Evolutionary conservation across 2,113 vertebrate species (phyloP).

Genomic region (Glaucidium brasilianum): DNA sequence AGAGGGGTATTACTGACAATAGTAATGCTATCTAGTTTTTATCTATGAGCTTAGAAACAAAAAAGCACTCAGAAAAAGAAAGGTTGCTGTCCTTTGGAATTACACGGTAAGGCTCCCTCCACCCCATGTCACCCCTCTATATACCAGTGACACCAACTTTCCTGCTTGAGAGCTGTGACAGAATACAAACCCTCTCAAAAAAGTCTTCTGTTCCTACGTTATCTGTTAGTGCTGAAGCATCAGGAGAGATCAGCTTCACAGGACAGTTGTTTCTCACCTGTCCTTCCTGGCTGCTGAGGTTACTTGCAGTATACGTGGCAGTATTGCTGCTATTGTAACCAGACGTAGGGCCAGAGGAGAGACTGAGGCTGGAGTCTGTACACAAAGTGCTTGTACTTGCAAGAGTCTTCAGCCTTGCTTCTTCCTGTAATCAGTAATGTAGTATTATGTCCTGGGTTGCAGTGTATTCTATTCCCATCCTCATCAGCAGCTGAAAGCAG

Average conservation of each 20-base stretch:
- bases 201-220: not conserved
- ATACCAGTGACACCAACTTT: not conserved
- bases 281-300: slow-evolving; percentile 67
- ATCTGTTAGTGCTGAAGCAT: not conserved
- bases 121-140: not conserved
- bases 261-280: slow-evolving; percentile 56
- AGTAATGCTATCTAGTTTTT: not conserved
- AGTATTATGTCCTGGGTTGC: too few relatives aligned
- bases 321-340: slow-evolving; percentile 92
- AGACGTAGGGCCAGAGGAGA: slow-evolving; percentile 91
- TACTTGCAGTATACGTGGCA: slow-evolving; percentile 65
- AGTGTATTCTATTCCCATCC: too few relatives aligned
- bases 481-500: too few relatives aligned
- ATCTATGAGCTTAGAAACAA: not conserved
- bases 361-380: slow-evolving; percentile 87
- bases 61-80: not conserved
- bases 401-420: slow-evolving; percentile 80
- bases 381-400: slow-evolving; percentile 86
- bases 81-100: not conserved
- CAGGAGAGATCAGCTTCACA: not conserved
- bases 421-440: slow-evolving; percentile 75
- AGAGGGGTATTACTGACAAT: not conserved
- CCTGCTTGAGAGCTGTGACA: not conserved
- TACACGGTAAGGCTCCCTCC: not conserved
- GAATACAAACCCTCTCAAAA: not conserved